These are phyloP conservation scores for Girardinichthys multiradiatus DNA, from an alignment of 2,113 vertebrate species.

Conservation along the genomic window DNA sequence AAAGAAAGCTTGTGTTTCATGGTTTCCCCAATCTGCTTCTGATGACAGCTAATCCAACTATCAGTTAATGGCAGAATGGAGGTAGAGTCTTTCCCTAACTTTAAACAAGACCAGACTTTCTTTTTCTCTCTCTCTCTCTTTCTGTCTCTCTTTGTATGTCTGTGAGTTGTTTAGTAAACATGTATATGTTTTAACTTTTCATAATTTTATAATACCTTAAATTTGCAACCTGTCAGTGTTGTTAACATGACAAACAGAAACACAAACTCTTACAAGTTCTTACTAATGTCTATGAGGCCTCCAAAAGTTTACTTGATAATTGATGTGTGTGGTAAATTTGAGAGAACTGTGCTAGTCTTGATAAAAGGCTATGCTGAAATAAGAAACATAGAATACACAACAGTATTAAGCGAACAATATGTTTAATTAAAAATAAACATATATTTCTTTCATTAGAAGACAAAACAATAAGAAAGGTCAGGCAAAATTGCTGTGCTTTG, in stretches of 20 bases:
- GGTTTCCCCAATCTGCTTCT: slow-evolving; percentile 67
- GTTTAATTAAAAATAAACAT: slow-evolving; percentile 11
- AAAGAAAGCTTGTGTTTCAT: slow-evolving; percentile 52
- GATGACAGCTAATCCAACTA: slow-evolving; percentile 71
- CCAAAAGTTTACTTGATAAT: slow-evolving; percentile 5
- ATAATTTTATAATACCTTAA: slow-evolving; percentile 20
- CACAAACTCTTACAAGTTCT: slow-evolving; percentile 6
- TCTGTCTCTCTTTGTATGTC: neutral
- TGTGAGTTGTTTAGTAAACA: neutral
- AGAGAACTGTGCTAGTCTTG: neutral
- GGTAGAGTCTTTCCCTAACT: slow-evolving; percentile 8
- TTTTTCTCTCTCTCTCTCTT: too few species aligned
- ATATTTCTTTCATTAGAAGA: neutral
- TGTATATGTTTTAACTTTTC: neutral
- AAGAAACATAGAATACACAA: slow-evolving; percentile 1
- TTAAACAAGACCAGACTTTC: too few species aligned
- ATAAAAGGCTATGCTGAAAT: slow-evolving; percentile 9
- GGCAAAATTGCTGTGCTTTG: neutral
- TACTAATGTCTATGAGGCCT: slow-evolving; percentile 25
- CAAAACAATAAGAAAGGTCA: neutral
- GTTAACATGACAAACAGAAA: slow-evolving; percentile 2
- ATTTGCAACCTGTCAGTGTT: neutral
- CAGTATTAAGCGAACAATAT: neutral
- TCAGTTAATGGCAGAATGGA: slow-evolving; percentile 75
- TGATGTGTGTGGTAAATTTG: slow-evolving; percentile 26